These are phyloP conservation scores for Drosophila albomicans DNA, from an alignment of 1,140 invertebrate species.

Conservation along the genomic window DNA sequence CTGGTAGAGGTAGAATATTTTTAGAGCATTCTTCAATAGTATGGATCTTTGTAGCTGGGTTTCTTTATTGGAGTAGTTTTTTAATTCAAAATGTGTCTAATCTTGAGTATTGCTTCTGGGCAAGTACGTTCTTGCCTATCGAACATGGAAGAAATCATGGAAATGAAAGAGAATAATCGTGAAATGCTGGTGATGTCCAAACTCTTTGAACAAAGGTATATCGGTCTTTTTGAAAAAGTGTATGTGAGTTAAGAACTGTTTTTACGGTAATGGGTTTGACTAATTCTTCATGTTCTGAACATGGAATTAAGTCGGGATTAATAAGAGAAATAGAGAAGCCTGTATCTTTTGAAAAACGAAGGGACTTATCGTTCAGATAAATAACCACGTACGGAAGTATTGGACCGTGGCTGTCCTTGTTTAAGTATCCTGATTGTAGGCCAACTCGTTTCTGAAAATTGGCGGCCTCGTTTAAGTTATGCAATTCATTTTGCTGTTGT, in stretches of 20 bases:
- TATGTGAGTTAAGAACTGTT: not conserved
- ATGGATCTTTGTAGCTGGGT: too few relatives aligned
- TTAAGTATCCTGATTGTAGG: not conserved
- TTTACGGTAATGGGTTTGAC: not conserved
- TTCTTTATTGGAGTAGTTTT: too few relatives aligned
- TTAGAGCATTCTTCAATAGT: too few relatives aligned
- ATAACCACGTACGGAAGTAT: too few relatives aligned
- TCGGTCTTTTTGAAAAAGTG: not conserved
- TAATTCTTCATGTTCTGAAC: not conserved
- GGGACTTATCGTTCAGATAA: not conserved
- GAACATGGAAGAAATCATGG: not conserved
- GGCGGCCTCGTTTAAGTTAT: not conserved
- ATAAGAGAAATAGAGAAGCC: not conserved
- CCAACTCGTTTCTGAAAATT: not conserved
- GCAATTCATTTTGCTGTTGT: not conserved
- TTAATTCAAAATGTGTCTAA: too few relatives aligned
- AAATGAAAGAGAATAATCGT: slow-evolving; percentile 1
- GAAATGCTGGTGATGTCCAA: not conserved
- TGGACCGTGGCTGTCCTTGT: not conserved
- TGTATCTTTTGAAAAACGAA: not conserved
- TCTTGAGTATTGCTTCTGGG: too few relatives aligned
- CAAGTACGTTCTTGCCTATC: too few relatives aligned
- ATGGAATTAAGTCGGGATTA: not conserved
- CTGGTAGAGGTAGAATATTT: too few relatives aligned
- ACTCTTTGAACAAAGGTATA: slow-evolving; percentile 1